Conservation (phyloP, 2,888 invertebrate genomes). For the Amiota minor region DNA sequence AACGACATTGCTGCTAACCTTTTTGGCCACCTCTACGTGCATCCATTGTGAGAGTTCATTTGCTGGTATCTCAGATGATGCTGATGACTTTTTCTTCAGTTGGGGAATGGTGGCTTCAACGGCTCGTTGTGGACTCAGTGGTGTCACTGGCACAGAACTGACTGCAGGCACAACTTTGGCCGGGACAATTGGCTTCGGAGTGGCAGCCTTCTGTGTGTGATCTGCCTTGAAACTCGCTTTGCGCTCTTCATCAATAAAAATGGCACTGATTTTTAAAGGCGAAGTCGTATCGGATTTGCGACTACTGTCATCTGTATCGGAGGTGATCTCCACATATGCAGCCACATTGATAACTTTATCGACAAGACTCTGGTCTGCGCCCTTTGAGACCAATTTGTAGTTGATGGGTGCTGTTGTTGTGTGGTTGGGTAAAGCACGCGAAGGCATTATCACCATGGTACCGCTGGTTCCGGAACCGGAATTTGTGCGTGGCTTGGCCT, state of each 20-base stretch:
- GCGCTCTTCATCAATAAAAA: constrained; percentile 73
- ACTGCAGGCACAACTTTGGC: constrained; percentile 33
- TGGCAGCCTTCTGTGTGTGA: constrained; percentile 61
- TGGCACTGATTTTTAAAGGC: constrained; percentile 72
- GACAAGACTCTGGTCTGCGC: constrained; percentile 65
- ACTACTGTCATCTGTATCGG: constrained; percentile 73
- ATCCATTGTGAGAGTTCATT: constrained; percentile 67
- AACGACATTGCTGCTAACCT: constrained; percentile 28
- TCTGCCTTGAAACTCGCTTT: constrained; percentile 73
- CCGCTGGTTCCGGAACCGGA: constrained; percentile 28
- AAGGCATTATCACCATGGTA: constrained; percentile 43
- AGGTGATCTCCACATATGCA: constrained; percentile 72
- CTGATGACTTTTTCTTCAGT: not conserved
- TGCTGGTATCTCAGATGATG: constrained; percentile 41
- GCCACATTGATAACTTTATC: constrained; percentile 74
- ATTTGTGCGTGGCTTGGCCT: constrained; percentile 70
- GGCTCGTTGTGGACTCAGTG: constrained; percentile 51
- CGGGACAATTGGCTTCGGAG: constrained; percentile 40
- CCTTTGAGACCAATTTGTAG: constrained; percentile 62
- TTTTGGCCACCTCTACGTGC: constrained; percentile 65
- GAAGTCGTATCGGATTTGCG: constrained; percentile 71
- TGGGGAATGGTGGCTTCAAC: constrained; percentile 41
- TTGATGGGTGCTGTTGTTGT: constrained; percentile 59
- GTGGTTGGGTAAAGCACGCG: constrained; percentile 45
- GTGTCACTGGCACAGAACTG: constrained; percentile 45